These are phyloP conservation scores for Silvanus unidentatus DNA, from an alignment of 2,888 invertebrate genomes.

Conservation along the genomic window DNA sequence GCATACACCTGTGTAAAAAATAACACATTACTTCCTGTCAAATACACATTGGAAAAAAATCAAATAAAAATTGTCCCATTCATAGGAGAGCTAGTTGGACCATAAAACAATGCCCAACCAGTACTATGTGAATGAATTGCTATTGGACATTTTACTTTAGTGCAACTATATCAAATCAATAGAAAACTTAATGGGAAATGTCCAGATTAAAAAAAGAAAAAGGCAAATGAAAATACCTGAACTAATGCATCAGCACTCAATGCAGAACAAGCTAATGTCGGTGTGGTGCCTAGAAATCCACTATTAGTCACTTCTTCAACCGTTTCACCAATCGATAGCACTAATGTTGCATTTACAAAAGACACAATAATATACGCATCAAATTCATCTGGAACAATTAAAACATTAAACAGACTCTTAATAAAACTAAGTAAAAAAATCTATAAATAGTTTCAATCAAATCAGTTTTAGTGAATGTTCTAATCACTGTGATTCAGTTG, in stretches of 20 bases:
- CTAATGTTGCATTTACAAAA: constrained; percentile 96
- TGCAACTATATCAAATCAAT: constrained; percentile 8
- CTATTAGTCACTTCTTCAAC: constrained; percentile 99
- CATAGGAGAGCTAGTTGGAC: constrained; percentile 23
- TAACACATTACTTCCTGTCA: too few species aligned
- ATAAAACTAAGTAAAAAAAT: not conserved
- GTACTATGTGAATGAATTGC: constrained; percentile 27
- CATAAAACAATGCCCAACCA: constrained; percentile 8
- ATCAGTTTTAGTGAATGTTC: constrained; percentile 15
- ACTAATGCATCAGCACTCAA: constrained; percentile 96
- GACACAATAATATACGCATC: constrained; percentile 99
- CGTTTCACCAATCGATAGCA: constrained; percentile 97
- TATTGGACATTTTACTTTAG: constrained; percentile 19
- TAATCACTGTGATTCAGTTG: constrained; percentile 44
- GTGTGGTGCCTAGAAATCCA: constrained; percentile 97
- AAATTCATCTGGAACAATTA: constrained; percentile 86
- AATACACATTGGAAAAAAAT: not conserved
- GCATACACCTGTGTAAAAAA: constrained; percentile 73
- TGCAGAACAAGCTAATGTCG: constrained; percentile 96
- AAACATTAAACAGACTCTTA: constrained; percentile 7
- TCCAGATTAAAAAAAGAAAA: constrained; percentile 11
- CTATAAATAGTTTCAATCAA: not conserved
- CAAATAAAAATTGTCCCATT: constrained; percentile 18
- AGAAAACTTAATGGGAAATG: constrained; percentile 8
- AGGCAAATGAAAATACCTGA: constrained; percentile 67